phyloP scores from a whole-genome alignment of 2,888 invertebrate genomes.

The Lottia scabra region DNA sequence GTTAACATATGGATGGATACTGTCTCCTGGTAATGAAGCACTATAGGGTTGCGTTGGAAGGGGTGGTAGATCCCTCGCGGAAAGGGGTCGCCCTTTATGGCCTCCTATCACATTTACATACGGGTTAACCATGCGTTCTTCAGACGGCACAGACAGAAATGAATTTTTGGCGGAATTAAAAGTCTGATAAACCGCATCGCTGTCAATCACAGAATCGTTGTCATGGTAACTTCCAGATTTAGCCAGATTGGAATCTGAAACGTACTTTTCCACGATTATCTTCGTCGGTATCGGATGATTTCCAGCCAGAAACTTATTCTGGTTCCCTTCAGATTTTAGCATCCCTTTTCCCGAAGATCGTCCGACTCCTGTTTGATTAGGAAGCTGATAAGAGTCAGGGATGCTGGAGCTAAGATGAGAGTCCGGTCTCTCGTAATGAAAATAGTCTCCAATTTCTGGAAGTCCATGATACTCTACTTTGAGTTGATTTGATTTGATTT shows the following conservation, averaged over 20 bases:
- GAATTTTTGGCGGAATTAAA: background rate
- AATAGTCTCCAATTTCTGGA: background rate
- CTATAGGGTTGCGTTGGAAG: background rate
- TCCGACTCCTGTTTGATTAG: background rate
- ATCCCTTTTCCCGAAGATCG: background rate
- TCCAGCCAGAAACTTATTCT: background rate
- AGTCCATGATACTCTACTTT: conserved; percentile 6
- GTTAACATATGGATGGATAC: background rate
- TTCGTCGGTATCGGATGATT: background rate
- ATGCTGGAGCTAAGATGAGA: background rate
- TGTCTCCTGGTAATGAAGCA: too few species aligned
- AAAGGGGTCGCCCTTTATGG: too few species aligned
- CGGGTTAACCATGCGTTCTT: too few species aligned
- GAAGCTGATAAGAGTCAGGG: background rate
- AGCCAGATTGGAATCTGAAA: background rate
- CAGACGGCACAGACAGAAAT: too few species aligned
- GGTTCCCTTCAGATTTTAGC: background rate
- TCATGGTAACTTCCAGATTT: background rate
- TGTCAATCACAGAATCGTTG: background rate
- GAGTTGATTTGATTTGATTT: conserved; percentile 29
- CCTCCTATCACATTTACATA: too few species aligned
- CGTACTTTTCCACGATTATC: background rate
- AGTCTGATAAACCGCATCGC: background rate
- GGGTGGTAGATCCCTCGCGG: background rate
- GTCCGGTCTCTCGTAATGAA: background rate